Percentiles rank a stretch among this genome's conserved stretches.
Evolutionary conservation across 2,797 vertebrate species (phyloP).

Genomic region (Epinephelus awoara): DNA sequence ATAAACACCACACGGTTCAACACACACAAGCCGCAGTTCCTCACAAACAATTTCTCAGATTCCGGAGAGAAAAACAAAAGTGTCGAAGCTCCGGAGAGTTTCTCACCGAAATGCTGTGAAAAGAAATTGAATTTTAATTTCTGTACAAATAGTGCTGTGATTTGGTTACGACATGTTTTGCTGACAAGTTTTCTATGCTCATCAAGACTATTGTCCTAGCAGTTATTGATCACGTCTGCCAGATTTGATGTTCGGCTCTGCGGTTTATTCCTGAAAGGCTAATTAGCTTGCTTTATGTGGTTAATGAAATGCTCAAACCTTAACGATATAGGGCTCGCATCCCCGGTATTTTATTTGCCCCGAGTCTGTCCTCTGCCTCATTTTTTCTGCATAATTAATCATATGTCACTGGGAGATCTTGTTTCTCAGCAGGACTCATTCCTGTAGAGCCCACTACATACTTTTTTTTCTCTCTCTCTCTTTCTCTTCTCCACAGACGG

Average conservation of each 20-base stretch:
- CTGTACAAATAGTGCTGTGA: conserved; percentile 25
- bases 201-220: conserved; percentile 49
- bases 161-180: conserved; percentile 37
- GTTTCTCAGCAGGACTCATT: conserved; percentile 91
- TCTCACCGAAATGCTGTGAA: conserved; percentile 21
- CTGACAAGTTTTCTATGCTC: conserved; percentile 50
- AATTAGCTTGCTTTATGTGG: conserved; percentile 88
- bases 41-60: conserved; percentile 25
- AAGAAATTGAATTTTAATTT: conserved; percentile 50
- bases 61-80: neutral
- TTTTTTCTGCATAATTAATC: conserved; percentile 91
- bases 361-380: conserved; percentile 39
- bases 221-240: conserved; percentile 58
- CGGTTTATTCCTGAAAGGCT: conserved; percentile 86
- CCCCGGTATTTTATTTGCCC: conserved; percentile 20
- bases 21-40: conserved; percentile 22
- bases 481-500: conserved; percentile 94
- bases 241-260: conserved; percentile 88
- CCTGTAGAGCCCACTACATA: conserved; percentile 83
- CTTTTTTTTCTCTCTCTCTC: conserved; percentile 39
- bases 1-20: conserved; percentile 26
- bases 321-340: conserved; percentile 82
- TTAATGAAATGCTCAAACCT: conserved; percentile 92
- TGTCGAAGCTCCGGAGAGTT: conserved; percentile 21
- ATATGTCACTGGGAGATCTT: conserved; percentile 91